These are phyloP conservation scores for Falco peregrinus DNA, from an alignment of 2,797 vertebrate species.

Conservation along the genomic window DNA sequence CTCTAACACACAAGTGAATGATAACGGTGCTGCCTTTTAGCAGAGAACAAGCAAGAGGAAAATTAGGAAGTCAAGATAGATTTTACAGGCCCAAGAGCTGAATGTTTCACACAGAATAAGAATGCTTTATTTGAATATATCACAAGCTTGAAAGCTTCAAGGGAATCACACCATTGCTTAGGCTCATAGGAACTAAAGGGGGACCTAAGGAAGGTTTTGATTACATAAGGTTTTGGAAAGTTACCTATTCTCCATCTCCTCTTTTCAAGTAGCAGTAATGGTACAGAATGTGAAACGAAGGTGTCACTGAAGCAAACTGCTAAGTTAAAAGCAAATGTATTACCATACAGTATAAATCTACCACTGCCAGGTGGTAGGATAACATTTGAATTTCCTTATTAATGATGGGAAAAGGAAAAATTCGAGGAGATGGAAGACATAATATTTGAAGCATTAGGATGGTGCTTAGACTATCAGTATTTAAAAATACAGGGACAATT, in stretches of 20 bases:
- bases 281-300: not conserved
- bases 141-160: not conserved
- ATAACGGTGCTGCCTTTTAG: not conserved
- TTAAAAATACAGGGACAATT: not conserved
- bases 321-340: not conserved
- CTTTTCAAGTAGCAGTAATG: not conserved
- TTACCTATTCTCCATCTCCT: not conserved
- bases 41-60: not conserved
- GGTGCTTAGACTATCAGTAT: not conserved
- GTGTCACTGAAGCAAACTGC: not conserved
- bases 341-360: not conserved
- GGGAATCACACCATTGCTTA: not conserved
- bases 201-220: not conserved
- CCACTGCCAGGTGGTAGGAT: not conserved
- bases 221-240: not conserved
- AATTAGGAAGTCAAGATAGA: not conserved
- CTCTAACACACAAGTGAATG: not conserved
- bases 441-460: not conserved
- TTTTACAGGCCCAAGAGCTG: not conserved
- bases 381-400: constrained; percentile 23
- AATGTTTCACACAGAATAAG: not conserved
- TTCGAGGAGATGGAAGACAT: not conserved
- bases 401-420: not conserved
- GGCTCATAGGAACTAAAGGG: not conserved
- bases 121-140: not conserved